These are phyloP conservation scores for Psylliodes chrysocephalus DNA, from an alignment of 2,888 invertebrate species.

Conservation along the genomic window DNA sequence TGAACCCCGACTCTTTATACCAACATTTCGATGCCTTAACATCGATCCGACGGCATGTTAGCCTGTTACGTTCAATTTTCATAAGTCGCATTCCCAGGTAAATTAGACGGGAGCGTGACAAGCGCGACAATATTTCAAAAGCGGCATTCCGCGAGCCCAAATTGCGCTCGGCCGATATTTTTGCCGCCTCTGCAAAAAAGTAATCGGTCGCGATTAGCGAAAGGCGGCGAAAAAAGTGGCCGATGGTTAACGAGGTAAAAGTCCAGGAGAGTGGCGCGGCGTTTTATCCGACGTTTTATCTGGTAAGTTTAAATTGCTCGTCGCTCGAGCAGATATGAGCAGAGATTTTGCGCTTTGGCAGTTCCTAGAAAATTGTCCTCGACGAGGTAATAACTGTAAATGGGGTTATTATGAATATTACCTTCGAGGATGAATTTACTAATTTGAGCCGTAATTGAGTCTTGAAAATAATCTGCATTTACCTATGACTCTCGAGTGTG, in stretches of 20 bases:
- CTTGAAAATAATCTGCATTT: no score
- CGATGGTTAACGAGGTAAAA: slow-evolving; percentile 10
- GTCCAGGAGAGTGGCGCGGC: no score
- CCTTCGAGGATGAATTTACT: no score
- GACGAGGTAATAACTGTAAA: no score
- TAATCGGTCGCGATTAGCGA: slow-evolving; percentile 37
- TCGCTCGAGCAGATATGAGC: no score
- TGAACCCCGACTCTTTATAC: slow-evolving; percentile 25
- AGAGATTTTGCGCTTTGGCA: no score
- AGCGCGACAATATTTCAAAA: slow-evolving; percentile 45
- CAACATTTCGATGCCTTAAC: slow-evolving; percentile 26
- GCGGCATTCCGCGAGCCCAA: slow-evolving; percentile 42
- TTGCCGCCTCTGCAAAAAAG: slow-evolving; percentile 31
- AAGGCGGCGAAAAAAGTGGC: slow-evolving; percentile 33
- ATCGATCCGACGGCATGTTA: slow-evolving; percentile 32
- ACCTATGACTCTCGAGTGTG: no score
- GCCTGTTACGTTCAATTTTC: slow-evolving; percentile 48
- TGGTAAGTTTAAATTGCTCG: no score
- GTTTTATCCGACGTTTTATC: no score
- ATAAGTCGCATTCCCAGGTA: slow-evolving; percentile 47
- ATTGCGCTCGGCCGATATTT: slow-evolving; percentile 42
- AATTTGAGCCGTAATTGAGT: no score
- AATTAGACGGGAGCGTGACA: slow-evolving; percentile 48
- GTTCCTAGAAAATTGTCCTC: no score
- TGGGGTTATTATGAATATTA: no score